Conservation (phyloP, 2,888 invertebrate genomes). For the Horisme vitalbata region DNA sequence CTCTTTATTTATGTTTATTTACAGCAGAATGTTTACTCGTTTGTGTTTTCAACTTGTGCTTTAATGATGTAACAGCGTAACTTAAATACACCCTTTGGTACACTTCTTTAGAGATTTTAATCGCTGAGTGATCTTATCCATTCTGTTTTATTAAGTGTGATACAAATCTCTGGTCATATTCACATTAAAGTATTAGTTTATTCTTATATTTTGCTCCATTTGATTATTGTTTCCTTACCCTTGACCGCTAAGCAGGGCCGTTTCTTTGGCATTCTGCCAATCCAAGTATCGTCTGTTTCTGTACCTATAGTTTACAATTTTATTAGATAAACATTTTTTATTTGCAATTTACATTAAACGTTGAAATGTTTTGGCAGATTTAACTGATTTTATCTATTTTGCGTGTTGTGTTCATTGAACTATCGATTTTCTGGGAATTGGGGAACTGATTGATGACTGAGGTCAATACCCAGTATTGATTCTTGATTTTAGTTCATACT, state of each 20-base stretch:
- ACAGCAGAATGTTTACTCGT: too few species aligned
- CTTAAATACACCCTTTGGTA: too few species aligned
- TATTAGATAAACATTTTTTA: slow-evolving; percentile 24
- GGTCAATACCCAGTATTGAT: background rate
- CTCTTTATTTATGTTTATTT: too few species aligned
- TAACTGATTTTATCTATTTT: slow-evolving; percentile 24
- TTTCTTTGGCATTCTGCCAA: slow-evolving; percentile 34
- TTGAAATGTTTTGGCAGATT: slow-evolving; percentile 30
- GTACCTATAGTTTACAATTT: slow-evolving; percentile 16
- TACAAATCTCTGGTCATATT: background rate
- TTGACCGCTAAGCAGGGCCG: slow-evolving; percentile 33
- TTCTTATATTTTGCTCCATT: slow-evolving; percentile 4
- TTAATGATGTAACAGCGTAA: too few species aligned
- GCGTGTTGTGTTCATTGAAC: slow-evolving; percentile 6
- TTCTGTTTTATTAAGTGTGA: too few species aligned
- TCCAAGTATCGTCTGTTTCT: slow-evolving; percentile 18
- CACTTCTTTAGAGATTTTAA: too few species aligned
- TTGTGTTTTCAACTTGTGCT: too few species aligned
- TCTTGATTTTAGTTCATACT: background rate
- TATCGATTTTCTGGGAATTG: slow-evolving; percentile 6
- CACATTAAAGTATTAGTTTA: background rate
- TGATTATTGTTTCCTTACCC: slow-evolving; percentile 21
- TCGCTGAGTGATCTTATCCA: too few species aligned
- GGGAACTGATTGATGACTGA: background rate
- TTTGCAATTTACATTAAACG: slow-evolving; percentile 20